phyloP scores from a whole-genome alignment of 2,888 invertebrate species.

The Idaea aversata region DNA sequence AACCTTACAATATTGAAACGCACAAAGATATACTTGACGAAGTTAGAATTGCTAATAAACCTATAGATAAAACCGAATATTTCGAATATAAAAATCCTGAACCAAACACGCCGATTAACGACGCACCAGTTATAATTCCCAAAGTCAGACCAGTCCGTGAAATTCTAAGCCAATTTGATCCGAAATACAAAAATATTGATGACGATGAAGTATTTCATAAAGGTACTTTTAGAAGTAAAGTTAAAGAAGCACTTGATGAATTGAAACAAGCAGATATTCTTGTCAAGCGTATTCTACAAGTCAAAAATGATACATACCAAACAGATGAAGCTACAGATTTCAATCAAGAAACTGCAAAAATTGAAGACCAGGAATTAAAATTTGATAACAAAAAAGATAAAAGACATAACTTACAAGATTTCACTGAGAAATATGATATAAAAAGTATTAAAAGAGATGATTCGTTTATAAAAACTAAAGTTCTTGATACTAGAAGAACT shows the following conservation, averaged over 20 bases:
- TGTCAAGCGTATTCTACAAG: neutral
- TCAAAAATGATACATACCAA: neutral
- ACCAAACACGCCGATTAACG: neutral
- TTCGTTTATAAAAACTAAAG: neutral
- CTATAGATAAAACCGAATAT: conserved; percentile 6
- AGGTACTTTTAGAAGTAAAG: conserved; percentile 10
- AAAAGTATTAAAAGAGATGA: neutral
- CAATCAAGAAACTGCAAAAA: conserved; percentile 4
- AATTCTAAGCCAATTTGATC: conserved; percentile 14
- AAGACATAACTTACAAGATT: neutral
- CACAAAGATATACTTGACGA: conserved; percentile 5
- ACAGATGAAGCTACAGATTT: conserved; percentile 5
- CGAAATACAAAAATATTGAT: conserved; percentile 9
- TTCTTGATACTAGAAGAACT: conserved; percentile 20
- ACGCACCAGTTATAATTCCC: conserved; percentile 8
- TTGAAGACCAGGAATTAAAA: neutral
- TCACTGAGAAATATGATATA: neutral
- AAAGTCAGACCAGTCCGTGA: conserved; percentile 13
- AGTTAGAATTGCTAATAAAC: conserved; percentile 10
- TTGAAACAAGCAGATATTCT: conserved; percentile 2
- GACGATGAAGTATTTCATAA: neutral
- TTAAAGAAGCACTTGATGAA: conserved; percentile 11
- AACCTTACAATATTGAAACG: neutral
- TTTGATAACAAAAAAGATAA: neutral
- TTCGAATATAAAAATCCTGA: neutral